phyloP scores from a whole-genome alignment of 2,888 invertebrate species.

The Rhorus exstirpatorius region DNA sequence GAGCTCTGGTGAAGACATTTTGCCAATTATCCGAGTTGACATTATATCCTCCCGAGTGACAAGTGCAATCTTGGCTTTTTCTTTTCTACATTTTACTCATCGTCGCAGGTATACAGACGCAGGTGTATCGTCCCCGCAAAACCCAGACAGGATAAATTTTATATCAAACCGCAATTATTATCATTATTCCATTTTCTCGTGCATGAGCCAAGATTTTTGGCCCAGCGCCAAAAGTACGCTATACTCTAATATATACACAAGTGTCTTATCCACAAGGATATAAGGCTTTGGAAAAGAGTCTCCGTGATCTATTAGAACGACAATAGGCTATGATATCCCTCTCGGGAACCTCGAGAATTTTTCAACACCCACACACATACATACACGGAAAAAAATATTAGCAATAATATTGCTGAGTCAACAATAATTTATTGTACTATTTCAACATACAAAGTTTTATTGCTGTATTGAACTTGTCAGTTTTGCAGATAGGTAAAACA shows the following conservation, averaged over 20 bases:
- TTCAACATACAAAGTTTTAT: too few relatives aligned
- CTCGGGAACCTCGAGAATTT: constrained; percentile 27
- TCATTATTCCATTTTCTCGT: constrained; percentile 27
- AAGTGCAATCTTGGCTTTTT: too few relatives aligned
- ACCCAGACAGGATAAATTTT: constrained; percentile 24
- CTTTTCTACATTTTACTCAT: too few relatives aligned
- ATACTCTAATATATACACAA: constrained; percentile 2
- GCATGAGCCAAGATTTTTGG: constrained; percentile 30
- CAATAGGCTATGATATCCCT: constrained; percentile 40
- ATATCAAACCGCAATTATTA: constrained; percentile 47
- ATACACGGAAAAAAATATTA: too few relatives aligned
- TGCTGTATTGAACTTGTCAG: too few relatives aligned
- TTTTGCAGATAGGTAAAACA: too few relatives aligned
- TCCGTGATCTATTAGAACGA: constrained; percentile 47
- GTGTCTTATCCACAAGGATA: constrained; percentile 20
- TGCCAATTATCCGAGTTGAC: too few relatives aligned
- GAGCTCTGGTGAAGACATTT: too few relatives aligned
- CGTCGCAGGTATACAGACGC: too few relatives aligned
- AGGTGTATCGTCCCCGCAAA: constrained; percentile 1
- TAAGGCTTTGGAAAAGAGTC: constrained; percentile 30
- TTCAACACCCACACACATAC: constrained; percentile 17
- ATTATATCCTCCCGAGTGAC: too few relatives aligned
- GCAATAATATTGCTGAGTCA: too few relatives aligned
- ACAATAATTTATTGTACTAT: too few relatives aligned
- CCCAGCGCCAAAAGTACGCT: constrained; percentile 23